phyloP scores from a whole-genome alignment of 2,797 vertebrate genomes.

The Ciconia nigra region DNA sequence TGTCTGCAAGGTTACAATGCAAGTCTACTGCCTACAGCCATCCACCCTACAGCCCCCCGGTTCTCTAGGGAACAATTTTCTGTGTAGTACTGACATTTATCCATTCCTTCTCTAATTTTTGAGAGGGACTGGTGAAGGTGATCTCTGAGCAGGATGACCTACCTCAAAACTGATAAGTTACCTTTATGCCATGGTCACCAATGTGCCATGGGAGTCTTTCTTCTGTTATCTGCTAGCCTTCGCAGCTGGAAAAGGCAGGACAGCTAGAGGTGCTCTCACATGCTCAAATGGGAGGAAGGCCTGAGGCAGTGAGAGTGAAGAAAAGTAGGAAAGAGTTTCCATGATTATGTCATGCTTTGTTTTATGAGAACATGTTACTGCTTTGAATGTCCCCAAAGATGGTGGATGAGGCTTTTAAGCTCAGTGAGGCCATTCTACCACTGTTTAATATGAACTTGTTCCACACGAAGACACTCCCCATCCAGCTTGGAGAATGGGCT shows the following conservation, averaged over 20 bases:
- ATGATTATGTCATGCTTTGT: not conserved
- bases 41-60: not conserved
- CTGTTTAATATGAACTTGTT: not conserved
- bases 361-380: not conserved
- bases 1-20: not conserved
- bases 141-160: not conserved
- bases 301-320: not conserved
- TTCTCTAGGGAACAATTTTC: not conserved
- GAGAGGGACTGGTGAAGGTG: not conserved
- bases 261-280: not conserved
- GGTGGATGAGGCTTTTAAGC: not conserved
- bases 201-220: not conserved
- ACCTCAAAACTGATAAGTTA: not conserved
- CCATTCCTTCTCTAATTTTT: not conserved
- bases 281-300: not conserved
- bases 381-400: not conserved
- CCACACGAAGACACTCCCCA: not conserved
- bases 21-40: not conserved
- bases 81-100: not conserved
- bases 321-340: not conserved
- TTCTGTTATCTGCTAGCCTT: not conserved
- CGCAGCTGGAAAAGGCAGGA: not conserved
- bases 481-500: not conserved
- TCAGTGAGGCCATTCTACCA: not conserved
- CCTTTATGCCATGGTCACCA: not conserved